Evolutionary conservation across 2,113 vertebrate species (phyloP).

Genomic region (Engraulis encrasicolus): DNA sequence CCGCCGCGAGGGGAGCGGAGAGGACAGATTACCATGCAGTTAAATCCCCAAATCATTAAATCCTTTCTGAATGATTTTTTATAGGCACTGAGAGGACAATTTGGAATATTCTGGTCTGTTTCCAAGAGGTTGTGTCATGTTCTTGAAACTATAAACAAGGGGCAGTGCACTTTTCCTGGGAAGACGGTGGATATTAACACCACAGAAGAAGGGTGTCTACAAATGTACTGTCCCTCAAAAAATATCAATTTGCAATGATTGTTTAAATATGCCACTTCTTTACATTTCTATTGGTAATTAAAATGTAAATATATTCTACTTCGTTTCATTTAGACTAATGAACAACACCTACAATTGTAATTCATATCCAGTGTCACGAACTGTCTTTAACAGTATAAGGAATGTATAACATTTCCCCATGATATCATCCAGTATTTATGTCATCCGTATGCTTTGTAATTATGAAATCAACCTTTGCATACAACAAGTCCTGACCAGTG

Average conservation of each 20-base stretch:
- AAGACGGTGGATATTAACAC: too few relatives aligned
- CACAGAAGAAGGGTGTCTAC: too few relatives aligned
- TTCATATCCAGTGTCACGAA: neutral
- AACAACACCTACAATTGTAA: neutral
- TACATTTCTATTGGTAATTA: neutral
- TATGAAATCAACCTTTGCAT: neutral
- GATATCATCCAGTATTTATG: neutral
- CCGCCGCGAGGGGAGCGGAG: neutral
- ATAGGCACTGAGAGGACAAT: slow-evolving; percentile 30
- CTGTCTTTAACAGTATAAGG: neutral
- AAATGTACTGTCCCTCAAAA: too few relatives aligned
- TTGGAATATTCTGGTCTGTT: slow-evolving; percentile 5
- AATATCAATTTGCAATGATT: too few relatives aligned
- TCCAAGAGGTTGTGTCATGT: neutral
- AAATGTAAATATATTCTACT: neutral
- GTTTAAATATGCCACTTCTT: neutral
- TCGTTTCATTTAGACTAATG: neutral
- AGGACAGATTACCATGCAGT: neutral
- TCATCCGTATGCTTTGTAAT: neutral
- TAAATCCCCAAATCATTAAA: slow-evolving; percentile 20
- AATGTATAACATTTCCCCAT: neutral
- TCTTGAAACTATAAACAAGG: too few relatives aligned
- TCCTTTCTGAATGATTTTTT: slow-evolving; percentile 4
- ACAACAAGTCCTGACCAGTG: neutral
- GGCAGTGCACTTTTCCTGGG: too few relatives aligned